Base-by-base conservation (phyloP, 2,113 vertebrate genomes). In the Rattus rattus region DNA sequence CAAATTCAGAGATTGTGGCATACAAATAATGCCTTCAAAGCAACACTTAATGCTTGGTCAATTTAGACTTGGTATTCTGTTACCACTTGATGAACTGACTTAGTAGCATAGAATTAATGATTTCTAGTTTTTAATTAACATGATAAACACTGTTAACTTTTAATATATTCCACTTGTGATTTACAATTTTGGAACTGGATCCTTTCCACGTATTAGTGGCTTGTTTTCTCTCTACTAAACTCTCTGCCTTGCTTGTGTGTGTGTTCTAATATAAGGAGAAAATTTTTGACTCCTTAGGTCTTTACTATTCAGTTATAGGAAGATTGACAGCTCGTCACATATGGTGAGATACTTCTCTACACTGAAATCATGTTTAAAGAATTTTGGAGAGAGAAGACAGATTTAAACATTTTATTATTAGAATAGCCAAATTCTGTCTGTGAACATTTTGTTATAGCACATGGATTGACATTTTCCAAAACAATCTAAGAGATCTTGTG, bases 41-140 rank as follows among this genome's bases (percentile, higher is more conserved):
- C 17, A 56, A 49, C 43, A 76, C 12, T 92, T 96, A 94, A 92
- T 22, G 43, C 52, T 91, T 70, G 17, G 59, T 95, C 52, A 90
- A 70, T 90, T 94, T 73, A 91, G 80, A 72, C 3, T 70, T 85
- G 24, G 4, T 79, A 85, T 92, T 94, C 56, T 93, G 12, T 92
- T 90, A 80, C 0, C 95, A 91, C 72, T 79, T 73, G 59, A 87
- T 95, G 39, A 92, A 90, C 94, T 96, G 49, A 83, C 24, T 86
- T 87, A 75, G 19, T 14, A 86, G 30, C 73, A 12, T 76, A 83
- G 80, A 69, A 91, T 84, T 67, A 14, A 84, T 83, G 54, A 26
- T 69, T 91, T 88, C 36, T 59, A 13, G 30, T 77, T 65, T 96
- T 85, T 81, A 96, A 91, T 56, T 92, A 96, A 12, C 30, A 73